Evolutionary conservation across 2,888 invertebrate genomes (phyloP), one percentile per base, ranked within the genome.

Genomic region (Biston betularia): DNA sequence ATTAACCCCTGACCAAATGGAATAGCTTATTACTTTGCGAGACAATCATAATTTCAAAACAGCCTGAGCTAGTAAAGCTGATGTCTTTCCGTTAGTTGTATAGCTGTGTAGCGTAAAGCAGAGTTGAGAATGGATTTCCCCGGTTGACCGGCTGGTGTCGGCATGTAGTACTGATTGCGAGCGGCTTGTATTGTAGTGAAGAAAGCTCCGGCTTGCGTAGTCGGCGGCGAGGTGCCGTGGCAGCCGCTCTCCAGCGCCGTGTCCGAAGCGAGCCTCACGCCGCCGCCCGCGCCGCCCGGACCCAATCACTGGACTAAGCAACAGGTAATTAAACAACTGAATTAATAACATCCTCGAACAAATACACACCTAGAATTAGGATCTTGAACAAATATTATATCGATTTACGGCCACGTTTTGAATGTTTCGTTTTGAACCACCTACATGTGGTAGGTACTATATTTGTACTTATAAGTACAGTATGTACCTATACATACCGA

Each of bases 281-380:
- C 92, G 77, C 92, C 92, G 75, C 86, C 86, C 92, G 88, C 55
- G 77, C 78, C 83, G 72, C 80, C 85, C 65, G 80, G 84, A 70
- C 86, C 84, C 80, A 87, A 82, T 70, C 96, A 96, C 78, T 97
- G 97, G 97, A 95, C 95, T 75, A 96, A 95, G 82, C 95, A 96
- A 79, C 96, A 96, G 94, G 96, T 96, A 74, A 76, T 24, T 62
- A 55, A n/a, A 44, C 10, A n/a, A 12, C 24, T 24, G 24, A 3
- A 24, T 3, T 24, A 24, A 24, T 3, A 24, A 24, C 24, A 24
- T 2, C 24, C 24, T 24, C 24, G 24, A 24, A 1, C 24, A 24
- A 24, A 24, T 24, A 24, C 24, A 24, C 24, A 24, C 24, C 24
- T 24, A 24, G 24, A 24, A 1, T 24, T 24, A 24, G 24, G 24